Conservation (phyloP, 2,888 invertebrate genomes). For the Idaea biselata region DNA sequence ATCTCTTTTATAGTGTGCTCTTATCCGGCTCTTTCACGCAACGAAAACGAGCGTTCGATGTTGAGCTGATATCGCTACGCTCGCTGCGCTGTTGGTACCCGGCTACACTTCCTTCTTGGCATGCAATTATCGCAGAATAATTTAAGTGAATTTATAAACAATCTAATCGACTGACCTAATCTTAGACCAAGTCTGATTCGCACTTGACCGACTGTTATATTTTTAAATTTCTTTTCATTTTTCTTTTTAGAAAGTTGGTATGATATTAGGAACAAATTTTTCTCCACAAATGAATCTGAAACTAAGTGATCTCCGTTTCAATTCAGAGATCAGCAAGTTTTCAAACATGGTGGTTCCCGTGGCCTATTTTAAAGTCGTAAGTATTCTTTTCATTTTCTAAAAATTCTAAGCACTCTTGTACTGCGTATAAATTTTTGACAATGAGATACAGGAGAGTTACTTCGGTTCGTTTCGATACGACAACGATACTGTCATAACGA, state of each 20-base stretch:
- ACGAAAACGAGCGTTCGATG: too few relatives aligned
- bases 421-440: not conserved
- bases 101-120: not conserved
- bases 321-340: slow-evolving; percentile 77
- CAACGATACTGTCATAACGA: too few relatives aligned
- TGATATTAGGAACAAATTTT: slow-evolving; percentile 81
- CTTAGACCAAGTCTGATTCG: too few relatives aligned
- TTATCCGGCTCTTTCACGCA: too few relatives aligned
- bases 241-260: slow-evolving; percentile 78
- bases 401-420: not conserved
- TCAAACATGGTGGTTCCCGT: slow-evolving; percentile 83
- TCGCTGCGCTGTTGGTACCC: too few relatives aligned
- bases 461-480: too few relatives aligned
- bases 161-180: too few relatives aligned
- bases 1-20: too few relatives aligned
- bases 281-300: slow-evolving; percentile 85
- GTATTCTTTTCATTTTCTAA: slow-evolving; percentile 28
- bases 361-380: slow-evolving; percentile 84
- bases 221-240: slow-evolving; percentile 8
- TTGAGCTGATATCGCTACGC: too few relatives aligned
- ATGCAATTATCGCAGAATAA: not conserved
- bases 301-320: slow-evolving; percentile 80
- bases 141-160: too few relatives aligned
- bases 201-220: not conserved
- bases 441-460: not conserved